Evolutionary conservation across 2,113 vertebrate genomes (phyloP), one percentile per base, ranked within the genome.

Genomic region (Excalfactoria chinensis): DNA sequence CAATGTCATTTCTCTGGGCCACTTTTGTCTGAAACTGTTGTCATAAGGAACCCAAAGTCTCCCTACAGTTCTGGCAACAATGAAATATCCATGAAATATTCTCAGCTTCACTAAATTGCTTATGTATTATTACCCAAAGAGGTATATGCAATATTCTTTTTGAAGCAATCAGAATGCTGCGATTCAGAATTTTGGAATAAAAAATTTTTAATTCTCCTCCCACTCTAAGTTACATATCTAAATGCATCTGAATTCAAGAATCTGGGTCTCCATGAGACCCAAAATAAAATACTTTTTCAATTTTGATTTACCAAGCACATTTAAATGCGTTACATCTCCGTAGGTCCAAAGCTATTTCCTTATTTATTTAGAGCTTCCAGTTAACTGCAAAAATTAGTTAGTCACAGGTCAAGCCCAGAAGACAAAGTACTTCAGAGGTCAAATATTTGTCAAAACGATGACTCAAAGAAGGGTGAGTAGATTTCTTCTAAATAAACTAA

Each of bases 351-450:
- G 32, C 16, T 34, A 4, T 48, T 82, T 69, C 53, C 23, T 26
- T 53, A 8, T 67, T 84, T 93, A 7, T 90, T 88, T 60, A 77
- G 60, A 73, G 59, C 43, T 95, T 69, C 66, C 93, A 84, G 79
- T 90, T 88, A 90, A 64, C 30, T 49, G 49, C 25, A 88, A 48
- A 59, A 81, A 72, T 69, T 49, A 69, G 55, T 73, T 90, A 77
- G 59, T 85, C 64, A 72, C 70, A 73, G 84, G 84, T 93, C 93
- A 82, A 37, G 28, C 43, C 66, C 2, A 0, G 66, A 85, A 55
- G 75, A 93, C 37, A 62, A 90, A 95, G 93, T 58, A 22, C 71
- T 93, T 77, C 74, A 90, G 89, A 84, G 82, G 82, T 93, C 64
- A 91, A 91, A 76, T 86, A 80, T 93, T 89, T 93, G 89, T 91